Evolutionary conservation across 2,888 invertebrate species (phyloP).

Genomic region (Diaperis boleti): DNA sequence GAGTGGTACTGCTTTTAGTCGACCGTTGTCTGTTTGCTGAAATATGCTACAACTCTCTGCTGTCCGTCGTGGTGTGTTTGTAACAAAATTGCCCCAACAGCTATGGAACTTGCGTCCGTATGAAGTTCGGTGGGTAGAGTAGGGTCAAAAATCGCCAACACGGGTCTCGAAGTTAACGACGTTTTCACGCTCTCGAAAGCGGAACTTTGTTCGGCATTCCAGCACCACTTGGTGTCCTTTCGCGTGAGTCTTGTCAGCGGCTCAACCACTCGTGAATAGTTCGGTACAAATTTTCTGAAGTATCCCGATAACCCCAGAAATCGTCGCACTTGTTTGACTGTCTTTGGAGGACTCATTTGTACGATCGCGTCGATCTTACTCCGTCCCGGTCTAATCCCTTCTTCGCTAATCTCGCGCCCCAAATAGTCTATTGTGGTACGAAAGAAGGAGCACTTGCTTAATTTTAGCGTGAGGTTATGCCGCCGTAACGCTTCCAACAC

Average conservation of each 20-base stretch:
- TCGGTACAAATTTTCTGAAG: slow-evolving; percentile 45
- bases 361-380: slow-evolving; percentile 43
- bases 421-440: slow-evolving; percentile 48
- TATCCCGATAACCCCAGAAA: too few relatives aligned
- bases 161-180: slow-evolving; percentile 44
- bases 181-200: too few relatives aligned
- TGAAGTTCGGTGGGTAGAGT: slow-evolving; percentile 48
- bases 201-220: slow-evolving; percentile 34
- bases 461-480: slow-evolving; percentile 45
- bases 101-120: slow-evolving; percentile 51
- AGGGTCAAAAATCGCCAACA: slow-evolving; percentile 52
- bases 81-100: slow-evolving; percentile 52
- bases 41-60: too few relatives aligned
- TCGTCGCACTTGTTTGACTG: slow-evolving; percentile 45
- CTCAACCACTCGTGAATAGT: slow-evolving; percentile 40
- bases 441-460: slow-evolving; percentile 44
- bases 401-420: slow-evolving; percentile 44
- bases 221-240: slow-evolving; percentile 38
- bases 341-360: slow-evolving; percentile 39
- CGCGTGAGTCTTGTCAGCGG: slow-evolving; percentile 40
- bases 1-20: slow-evolving; percentile 53
- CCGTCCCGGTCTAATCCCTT: slow-evolving; percentile 45
- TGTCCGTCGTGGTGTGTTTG: slow-evolving; percentile 46
- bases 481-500: slow-evolving; percentile 36
- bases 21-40: slow-evolving; percentile 46